These are phyloP conservation scores for Torymus auratus DNA, from an alignment of 2,888 invertebrate genomes.

Conservation along the genomic window DNA sequence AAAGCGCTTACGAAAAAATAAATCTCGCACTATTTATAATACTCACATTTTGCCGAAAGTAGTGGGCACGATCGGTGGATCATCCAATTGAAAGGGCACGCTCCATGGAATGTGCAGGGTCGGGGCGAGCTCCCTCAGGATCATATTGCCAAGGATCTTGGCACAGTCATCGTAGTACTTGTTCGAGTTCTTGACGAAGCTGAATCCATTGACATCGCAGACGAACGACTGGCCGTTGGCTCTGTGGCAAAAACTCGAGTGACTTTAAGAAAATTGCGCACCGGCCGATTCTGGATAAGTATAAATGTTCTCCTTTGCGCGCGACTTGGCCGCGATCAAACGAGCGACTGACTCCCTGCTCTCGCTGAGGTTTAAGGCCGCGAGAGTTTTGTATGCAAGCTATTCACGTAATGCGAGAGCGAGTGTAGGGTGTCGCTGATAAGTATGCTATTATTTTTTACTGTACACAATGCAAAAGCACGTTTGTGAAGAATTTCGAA, in stretches of 20 bases:
- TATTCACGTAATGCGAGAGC: slow-evolving; percentile 39
- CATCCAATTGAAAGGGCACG: slow-evolving; percentile 97
- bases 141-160: slow-evolving; percentile 98
- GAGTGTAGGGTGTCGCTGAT: slow-evolving; percentile 47
- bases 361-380: neutral
- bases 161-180: slow-evolving; percentile 99
- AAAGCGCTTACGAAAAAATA: neutral
- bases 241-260: slow-evolving; percentile 77
- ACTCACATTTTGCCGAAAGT: slow-evolving; percentile 96
- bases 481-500: slow-evolving; percentile 11
- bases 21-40: neutral
- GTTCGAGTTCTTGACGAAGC: slow-evolving; percentile 99
- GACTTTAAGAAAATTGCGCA: too few relatives aligned
- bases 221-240: slow-evolving; percentile 99
- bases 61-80: slow-evolving; percentile 99
- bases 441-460: slow-evolving; percentile 17
- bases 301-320: too few relatives aligned
- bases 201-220: slow-evolving; percentile 99
- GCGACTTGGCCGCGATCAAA: neutral
- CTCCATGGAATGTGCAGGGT: slow-evolving; percentile 98
- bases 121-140: slow-evolving; percentile 94
- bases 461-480: neutral
- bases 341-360: neutral
- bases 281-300: too few relatives aligned
- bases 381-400: slow-evolving; percentile 6